Evolutionary conservation across 2,888 invertebrate species (phyloP).

Genomic region (Noctua fimbriata): DNA sequence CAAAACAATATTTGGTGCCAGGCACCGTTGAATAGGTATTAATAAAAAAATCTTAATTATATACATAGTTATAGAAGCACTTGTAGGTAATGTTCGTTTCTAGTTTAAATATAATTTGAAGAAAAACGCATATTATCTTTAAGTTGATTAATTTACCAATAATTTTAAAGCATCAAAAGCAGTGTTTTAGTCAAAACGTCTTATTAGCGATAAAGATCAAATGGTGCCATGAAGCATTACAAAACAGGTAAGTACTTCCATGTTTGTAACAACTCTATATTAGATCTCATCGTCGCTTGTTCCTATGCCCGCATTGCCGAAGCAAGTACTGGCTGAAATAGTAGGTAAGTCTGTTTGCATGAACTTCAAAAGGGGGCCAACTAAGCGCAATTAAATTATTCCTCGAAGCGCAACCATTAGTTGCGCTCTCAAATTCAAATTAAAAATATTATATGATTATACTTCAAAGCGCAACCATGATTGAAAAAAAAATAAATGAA

Average conservation of each 20-base stretch:
- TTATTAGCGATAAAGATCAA: not conserved
- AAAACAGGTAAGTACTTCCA: not conserved
- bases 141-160: not conserved
- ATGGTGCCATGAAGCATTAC: not conserved
- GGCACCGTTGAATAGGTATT: constrained; percentile 4
- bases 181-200: not conserved
- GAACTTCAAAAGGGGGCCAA: no score
- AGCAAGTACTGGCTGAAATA: not conserved
- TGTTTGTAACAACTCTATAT: not conserved
- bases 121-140: not conserved
- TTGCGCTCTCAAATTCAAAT: no score
- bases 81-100: not conserved
- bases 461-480: no score
- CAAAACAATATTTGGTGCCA: constrained; percentile 15
- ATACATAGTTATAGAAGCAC: no score
- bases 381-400: no score
- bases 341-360: no score
- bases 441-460: no score
- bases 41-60: not conserved
- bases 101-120: not conserved
- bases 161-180: not conserved
- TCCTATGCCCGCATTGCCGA: not conserved
- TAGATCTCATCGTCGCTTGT: not conserved
- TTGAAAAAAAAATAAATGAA: no score
- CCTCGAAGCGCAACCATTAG: no score